Conservation (phyloP, 2,888 invertebrate genomes). For the Galerucella pusilla region DNA sequence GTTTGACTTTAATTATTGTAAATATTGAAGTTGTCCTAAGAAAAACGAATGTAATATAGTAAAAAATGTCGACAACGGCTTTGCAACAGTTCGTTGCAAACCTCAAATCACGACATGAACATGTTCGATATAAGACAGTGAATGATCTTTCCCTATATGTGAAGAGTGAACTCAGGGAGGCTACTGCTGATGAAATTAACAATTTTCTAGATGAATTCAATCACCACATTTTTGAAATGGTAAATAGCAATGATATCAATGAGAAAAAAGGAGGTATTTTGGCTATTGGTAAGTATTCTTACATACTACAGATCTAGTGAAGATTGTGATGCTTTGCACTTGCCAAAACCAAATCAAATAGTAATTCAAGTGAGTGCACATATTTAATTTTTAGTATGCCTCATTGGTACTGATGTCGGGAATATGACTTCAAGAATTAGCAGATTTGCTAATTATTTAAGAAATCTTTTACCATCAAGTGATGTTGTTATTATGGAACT, state of each 20-base stretch:
- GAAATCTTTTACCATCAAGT: slow-evolving; percentile 88
- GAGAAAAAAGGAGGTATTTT: slow-evolving; percentile 96
- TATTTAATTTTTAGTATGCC: slow-evolving; percentile 74
- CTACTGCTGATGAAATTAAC: slow-evolving; percentile 89
- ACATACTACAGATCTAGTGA: not conserved
- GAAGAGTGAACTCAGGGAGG: slow-evolving; percentile 89
- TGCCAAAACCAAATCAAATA: too few species aligned
- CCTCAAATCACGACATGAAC: slow-evolving; percentile 89
- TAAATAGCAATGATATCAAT: slow-evolving; percentile 90
- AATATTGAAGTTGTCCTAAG: slow-evolving; percentile 12
- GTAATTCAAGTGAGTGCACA: not conserved
- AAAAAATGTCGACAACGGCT: slow-evolving; percentile 69
- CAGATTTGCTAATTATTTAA: slow-evolving; percentile 91
- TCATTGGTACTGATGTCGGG: slow-evolving; percentile 93
- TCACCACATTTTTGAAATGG: slow-evolving; percentile 96
- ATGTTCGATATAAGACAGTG: slow-evolving; percentile 85
- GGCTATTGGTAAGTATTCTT: slow-evolving; percentile 77
- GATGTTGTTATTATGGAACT: slow-evolving; percentile 96
- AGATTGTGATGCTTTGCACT: not conserved
- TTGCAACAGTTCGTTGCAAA: slow-evolving; percentile 87
- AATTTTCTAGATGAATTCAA: slow-evolving; percentile 95
- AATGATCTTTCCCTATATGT: slow-evolving; percentile 91
- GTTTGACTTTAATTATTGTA: slow-evolving; percentile 12
- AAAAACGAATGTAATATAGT: slow-evolving; percentile 15
- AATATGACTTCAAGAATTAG: slow-evolving; percentile 91